These are phyloP conservation scores for Tanytarsus gracilentus DNA, from an alignment of 2,888 invertebrate species.

Conservation along the genomic window DNA sequence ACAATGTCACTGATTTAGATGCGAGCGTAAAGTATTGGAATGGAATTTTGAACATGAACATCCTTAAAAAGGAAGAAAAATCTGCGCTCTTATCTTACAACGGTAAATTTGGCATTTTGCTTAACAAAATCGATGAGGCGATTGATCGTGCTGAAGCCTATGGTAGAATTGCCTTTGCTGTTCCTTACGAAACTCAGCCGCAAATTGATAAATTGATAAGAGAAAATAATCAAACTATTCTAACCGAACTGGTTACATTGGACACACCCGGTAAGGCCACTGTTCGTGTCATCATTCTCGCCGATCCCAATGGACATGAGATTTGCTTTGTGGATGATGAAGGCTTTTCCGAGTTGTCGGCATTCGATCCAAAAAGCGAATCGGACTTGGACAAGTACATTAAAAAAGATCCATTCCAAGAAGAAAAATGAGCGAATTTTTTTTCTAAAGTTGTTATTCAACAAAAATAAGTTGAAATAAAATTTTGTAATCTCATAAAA, in stretches of 20 bases:
- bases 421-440: too few species aligned
- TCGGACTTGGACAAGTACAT: conserved; percentile 69
- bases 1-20: conserved; percentile 67
- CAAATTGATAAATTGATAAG: conserved; percentile 64
- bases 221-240: conserved; percentile 60
- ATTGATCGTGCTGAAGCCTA: conserved; percentile 76
- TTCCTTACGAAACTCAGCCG: conserved; percentile 69
- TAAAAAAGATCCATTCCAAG: conserved; percentile 42
- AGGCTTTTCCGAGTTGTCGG: conserved; percentile 79
- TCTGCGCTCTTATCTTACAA: conserved; percentile 60
- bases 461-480: neutral
- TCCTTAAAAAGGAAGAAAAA: conserved; percentile 55
- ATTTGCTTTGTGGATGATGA: conserved; percentile 98
- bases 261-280: conserved; percentile 97
- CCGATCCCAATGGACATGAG: conserved; percentile 95
- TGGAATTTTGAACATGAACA: conserved; percentile 61
- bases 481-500: neutral
- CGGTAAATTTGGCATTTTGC: conserved; percentile 58
- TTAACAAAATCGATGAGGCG: conserved; percentile 33
- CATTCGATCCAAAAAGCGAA: conserved; percentile 75
- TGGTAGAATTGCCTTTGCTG: conserved; percentile 91
- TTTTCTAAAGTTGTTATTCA: too few species aligned
- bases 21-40: conserved; percentile 79
- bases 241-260: conserved; percentile 83
- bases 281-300: conserved; percentile 90